Evolutionary conservation across 2,113 vertebrate genomes (phyloP), one percentile per base, ranked within the genome.

Genomic region (Trichomycterus rosablanca): DNA sequence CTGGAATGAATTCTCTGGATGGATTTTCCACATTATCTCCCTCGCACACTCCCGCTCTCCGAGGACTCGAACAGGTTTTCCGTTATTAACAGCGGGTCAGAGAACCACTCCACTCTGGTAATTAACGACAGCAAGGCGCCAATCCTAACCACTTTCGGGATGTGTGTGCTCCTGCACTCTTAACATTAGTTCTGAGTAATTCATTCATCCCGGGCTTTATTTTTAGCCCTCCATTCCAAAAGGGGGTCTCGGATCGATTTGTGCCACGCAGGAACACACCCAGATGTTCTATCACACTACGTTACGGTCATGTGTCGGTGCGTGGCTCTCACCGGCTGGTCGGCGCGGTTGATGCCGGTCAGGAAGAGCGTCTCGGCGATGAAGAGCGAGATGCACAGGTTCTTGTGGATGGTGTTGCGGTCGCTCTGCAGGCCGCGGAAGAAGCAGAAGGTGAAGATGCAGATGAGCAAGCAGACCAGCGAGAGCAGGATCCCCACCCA

Each of bases 361-460:
- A 99, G 89, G 78, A 99, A 99, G 37, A 99, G 89, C 9, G 95
- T 89, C 76, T 99, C 96, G 15, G 95, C 96, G 62, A 99, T 92
- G 2, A 99, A 98, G 18, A 98, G 91, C 74, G 93, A 98, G 79
- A 98, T 92, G 78, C 96, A 98, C 60, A 98, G 83, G 73, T 99
- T 99, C 83, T 99, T 99, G 80, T 99, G 96, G 78, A 99, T 98
- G 0, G 96, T 99, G 80, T 99, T 99, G 46, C 96, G 90, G 69
- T 99, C 96, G 0, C 94, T 97, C 78, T 98, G 96, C 67, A 99
- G 91, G 8, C 95, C 96, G 1, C 93, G 92, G 83, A 99, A 99
- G 86, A 97, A 99, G 88, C 96, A 98, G 76, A 99, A 99, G 68
- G 96, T 98, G 85, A 99, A 99, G 88, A 99, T 97, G 89, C 95